phyloP scores from a whole-genome alignment of 1,140 invertebrate genomes.

The Chelonus insularis region DNA sequence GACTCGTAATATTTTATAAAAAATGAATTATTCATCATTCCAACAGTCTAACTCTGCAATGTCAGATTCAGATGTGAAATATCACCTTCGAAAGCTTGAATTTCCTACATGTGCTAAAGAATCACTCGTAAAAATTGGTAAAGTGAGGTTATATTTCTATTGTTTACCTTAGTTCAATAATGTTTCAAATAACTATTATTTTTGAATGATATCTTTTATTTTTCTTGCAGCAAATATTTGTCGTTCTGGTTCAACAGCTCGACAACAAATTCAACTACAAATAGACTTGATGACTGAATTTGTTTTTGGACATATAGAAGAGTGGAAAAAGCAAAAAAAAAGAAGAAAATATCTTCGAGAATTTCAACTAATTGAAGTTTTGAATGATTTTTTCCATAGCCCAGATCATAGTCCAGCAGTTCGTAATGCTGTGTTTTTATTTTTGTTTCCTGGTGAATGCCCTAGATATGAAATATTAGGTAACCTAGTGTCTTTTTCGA shows the following conservation, averaged over 20 bases:
- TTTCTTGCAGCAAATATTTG: slow-evolving; percentile 56
- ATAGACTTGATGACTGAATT: slow-evolving; percentile 81
- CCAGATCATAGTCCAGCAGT: slow-evolving; percentile 70
- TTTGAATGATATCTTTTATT: slow-evolving; percentile 28
- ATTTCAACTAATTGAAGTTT: slow-evolving; percentile 73
- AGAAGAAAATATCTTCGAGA: slow-evolving; percentile 69
- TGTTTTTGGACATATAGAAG: slow-evolving; percentile 77
- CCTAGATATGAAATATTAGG: slow-evolving; percentile 72
- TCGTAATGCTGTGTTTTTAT: slow-evolving; percentile 79
- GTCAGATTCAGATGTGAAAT: slow-evolving; percentile 49
- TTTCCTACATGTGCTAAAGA: slow-evolving; percentile 69
- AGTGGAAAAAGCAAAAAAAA: slow-evolving; percentile 63
- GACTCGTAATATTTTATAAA: too few relatives aligned
- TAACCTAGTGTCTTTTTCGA: slow-evolving; percentile 76
- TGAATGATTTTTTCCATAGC: slow-evolving; percentile 74
- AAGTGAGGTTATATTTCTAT: slow-evolving; percentile 27
- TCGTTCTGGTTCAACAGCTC: slow-evolving; percentile 62
- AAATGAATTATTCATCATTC: slow-evolving; percentile 27
- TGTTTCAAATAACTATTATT: slow-evolving; percentile 51
- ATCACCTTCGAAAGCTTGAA: slow-evolving; percentile 63
- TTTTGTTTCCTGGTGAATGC: slow-evolving; percentile 71
- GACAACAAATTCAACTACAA: slow-evolving; percentile 66
- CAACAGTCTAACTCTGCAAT: slow-evolving; percentile 26
- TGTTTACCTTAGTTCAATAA: slow-evolving; percentile 43
- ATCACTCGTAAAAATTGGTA: slow-evolving; percentile 67